Conservation (phyloP, 2,113 vertebrate species). For the Apodemus sylvaticus region DNA sequence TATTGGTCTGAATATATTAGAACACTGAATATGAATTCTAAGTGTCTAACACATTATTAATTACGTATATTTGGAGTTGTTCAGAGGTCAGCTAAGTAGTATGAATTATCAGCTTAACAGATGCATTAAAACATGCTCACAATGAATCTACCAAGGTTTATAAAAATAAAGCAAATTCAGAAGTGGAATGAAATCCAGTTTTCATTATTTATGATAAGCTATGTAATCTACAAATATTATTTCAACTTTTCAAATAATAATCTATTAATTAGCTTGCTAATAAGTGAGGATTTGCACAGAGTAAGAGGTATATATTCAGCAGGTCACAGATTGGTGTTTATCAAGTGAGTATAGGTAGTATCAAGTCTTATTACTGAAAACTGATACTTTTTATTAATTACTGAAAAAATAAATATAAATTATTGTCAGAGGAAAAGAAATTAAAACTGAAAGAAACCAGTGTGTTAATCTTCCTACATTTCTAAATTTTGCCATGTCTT, state of each 20-base stretch:
- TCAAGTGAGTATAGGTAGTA: background rate
- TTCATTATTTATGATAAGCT: background rate
- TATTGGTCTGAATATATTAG: constrained; percentile 4
- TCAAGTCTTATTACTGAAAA: constrained; percentile 43
- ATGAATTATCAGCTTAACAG: constrained; percentile 17
- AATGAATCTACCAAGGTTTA: constrained; percentile 24
- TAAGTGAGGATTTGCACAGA: constrained; percentile 18
- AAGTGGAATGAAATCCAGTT: constrained; percentile 45
- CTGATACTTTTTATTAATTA: constrained; percentile 46
- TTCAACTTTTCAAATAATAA: constrained; percentile 23
- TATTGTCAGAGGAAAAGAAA: constrained; percentile 28
- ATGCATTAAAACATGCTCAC: background rate
- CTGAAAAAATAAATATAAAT: constrained; percentile 49
- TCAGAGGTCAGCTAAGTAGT: background rate
- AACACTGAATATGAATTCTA: constrained; percentile 27
- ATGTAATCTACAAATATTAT: constrained; percentile 14
- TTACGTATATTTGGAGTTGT: constrained; percentile 17
- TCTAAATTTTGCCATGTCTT: background rate
- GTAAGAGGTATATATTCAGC: background rate
- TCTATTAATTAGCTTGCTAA: constrained; percentile 10
- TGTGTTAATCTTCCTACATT: constrained; percentile 41
- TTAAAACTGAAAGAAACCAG: constrained; percentile 45
- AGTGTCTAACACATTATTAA: constrained; percentile 36
- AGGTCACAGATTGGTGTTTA: constrained; percentile 31
- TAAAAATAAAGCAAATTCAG: constrained; percentile 48